phyloP scores from a whole-genome alignment of 2,888 invertebrate species.

The Alitta virens region DNA sequence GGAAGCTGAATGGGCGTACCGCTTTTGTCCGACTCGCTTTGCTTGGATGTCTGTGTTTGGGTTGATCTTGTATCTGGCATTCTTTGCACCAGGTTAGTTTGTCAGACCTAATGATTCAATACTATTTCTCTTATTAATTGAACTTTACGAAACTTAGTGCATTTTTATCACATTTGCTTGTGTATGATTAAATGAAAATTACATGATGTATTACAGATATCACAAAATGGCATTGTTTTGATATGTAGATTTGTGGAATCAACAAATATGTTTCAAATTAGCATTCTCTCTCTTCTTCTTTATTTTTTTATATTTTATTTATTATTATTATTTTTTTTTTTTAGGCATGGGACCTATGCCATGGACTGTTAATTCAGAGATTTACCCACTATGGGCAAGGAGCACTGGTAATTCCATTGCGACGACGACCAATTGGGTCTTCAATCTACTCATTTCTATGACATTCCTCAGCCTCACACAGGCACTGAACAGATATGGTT shows the following conservation, averaged over 20 bases:
- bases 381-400: slow-evolving; percentile 62
- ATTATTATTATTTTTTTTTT: too few species aligned
- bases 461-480: slow-evolving; percentile 60
- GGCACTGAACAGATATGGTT: slow-evolving; percentile 58
- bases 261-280: too few species aligned
- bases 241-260: too few species aligned
- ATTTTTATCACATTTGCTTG: background rate
- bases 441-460: slow-evolving; percentile 61
- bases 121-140: background rate
- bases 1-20: slow-evolving; percentile 53
- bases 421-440: slow-evolving; percentile 61
- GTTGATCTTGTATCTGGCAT: slow-evolving; percentile 55
- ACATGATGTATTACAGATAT: background rate
- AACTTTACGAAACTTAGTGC: background rate
- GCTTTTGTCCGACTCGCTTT: slow-evolving; percentile 54
- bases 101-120: too few species aligned
- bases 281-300: too few species aligned
- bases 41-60: slow-evolving; percentile 56
- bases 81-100: slow-evolving; percentile 56
- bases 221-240: background rate
- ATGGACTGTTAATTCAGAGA: slow-evolving; percentile 63
- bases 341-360: slow-evolving; percentile 59
- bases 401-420: slow-evolving; percentile 59
- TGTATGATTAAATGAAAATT: too few species aligned
- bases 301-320: too few species aligned